A percentile compares a stretch with the other conserved stretches of the same genome.
These are phyloP conservation scores for Ahaetulla prasina DNA, from an alignment of 2,113 vertebrate species.

Conservation along the genomic window DNA sequence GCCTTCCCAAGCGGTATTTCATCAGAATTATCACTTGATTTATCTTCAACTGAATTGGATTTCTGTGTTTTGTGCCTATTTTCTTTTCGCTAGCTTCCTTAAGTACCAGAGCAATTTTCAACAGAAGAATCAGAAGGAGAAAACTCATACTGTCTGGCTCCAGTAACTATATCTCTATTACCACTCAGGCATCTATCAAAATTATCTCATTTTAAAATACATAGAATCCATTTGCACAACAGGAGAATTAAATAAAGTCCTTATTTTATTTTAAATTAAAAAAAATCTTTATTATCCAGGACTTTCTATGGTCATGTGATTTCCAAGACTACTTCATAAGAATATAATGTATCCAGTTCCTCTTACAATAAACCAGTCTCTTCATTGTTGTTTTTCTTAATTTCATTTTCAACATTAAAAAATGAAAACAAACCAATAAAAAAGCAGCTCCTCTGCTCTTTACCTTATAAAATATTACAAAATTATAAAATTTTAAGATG, in stretches of 20 bases:
- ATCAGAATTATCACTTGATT: constrained; percentile 34
- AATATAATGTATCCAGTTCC: neutral
- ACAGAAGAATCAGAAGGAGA: constrained; percentile 5
- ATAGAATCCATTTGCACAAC: constrained; percentile 23
- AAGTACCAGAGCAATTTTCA: constrained; percentile 12
- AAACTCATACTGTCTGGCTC: constrained; percentile 27
- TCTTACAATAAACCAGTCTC: neutral
- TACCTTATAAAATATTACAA: neutral
- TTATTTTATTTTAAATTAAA: constrained; percentile 21
- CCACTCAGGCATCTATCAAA: constrained; percentile 24
- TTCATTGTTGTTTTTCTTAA: neutral
- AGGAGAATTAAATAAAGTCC: constrained; percentile 15
- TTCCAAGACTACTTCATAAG: neutral
- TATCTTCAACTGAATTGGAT: constrained; percentile 25
- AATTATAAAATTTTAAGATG: neutral
- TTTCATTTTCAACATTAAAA: neutral
- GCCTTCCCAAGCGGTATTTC: constrained; percentile 14
- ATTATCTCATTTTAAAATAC: constrained; percentile 31
- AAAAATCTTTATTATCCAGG: constrained; percentile 13
- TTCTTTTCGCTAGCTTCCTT: constrained; percentile 16
- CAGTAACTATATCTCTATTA: constrained; percentile 27
- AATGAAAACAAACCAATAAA: neutral
- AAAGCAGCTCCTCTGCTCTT: neutral
- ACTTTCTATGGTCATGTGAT: constrained; percentile 12
- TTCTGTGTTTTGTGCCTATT: constrained; percentile 22